A percentile compares a stretch with the other conserved stretches of the same genome.
phyloP scores from a whole-genome alignment of 2,113 vertebrate species.

The Garra rufa region DNA sequence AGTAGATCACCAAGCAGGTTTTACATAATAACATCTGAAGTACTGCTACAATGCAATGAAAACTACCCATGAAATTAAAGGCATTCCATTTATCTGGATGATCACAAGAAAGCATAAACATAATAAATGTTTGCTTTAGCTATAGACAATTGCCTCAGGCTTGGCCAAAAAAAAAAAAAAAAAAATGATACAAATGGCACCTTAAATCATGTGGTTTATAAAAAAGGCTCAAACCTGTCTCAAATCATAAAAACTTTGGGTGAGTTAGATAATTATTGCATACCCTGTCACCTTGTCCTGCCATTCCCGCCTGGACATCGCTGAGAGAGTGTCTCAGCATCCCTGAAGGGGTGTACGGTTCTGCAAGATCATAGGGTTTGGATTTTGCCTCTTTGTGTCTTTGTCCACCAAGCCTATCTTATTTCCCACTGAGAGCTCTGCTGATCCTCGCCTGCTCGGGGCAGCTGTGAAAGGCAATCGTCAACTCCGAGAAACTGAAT shows the following conservation, averaged over 20 bases:
- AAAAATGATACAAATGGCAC: not conserved
- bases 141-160: not conserved
- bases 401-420: slow-evolving; percentile 68
- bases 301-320: slow-evolving; percentile 60
- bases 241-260: not conserved
- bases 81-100: not conserved
- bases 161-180: not conserved
- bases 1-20: not conserved
- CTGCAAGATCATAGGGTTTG: slow-evolving; percentile 65
- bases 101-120: not conserved
- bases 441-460: slow-evolving; percentile 55
- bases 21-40: not conserved
- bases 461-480: slow-evolving; percentile 55
- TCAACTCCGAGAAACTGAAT: slow-evolving; percentile 58
- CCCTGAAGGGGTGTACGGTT: slow-evolving; percentile 67
- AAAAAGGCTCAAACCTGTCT: not conserved
- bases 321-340: slow-evolving; percentile 35
- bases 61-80: not conserved
- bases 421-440: slow-evolving; percentile 64
- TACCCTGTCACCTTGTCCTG: slow-evolving; percentile 59
- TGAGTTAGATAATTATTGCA: slow-evolving; percentile 36
- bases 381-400: slow-evolving; percentile 63
- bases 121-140: not conserved
- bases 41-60: not conserved
- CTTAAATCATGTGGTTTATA: not conserved